These are phyloP conservation scores for Heteromyza rotundicornis DNA, from an alignment of 2,888 invertebrate species.

Conservation along the genomic window DNA sequence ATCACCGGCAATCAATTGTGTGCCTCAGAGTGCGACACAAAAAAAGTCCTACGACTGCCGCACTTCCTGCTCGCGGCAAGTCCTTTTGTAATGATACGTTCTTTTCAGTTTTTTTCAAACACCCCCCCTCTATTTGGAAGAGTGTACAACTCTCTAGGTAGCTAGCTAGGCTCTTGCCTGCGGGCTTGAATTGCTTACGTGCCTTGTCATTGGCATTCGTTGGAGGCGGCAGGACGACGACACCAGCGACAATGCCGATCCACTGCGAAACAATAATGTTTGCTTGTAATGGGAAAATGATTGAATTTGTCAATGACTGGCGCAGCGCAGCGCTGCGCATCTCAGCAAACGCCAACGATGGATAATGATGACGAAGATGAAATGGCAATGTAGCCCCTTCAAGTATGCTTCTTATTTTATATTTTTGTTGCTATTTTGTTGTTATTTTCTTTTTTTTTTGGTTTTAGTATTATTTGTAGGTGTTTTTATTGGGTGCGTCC, in stretches of 20 bases:
- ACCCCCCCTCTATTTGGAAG: background rate
- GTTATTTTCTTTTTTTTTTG: no score
- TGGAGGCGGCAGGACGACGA: background rate
- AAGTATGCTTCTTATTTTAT: no score
- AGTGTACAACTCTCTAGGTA: background rate
- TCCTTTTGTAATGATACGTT: conserved; percentile 8
- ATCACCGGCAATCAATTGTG: conserved; percentile 38
- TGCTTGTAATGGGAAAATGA: conserved; percentile 55
- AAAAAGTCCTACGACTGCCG: background rate
- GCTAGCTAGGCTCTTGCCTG: conserved; percentile 6
- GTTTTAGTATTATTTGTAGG: no score
- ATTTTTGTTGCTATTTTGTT: no score
- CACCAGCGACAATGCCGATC: background rate
- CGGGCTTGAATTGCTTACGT: conserved; percentile 8
- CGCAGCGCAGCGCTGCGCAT: conserved; percentile 30
- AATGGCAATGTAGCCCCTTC: conserved; percentile 8
- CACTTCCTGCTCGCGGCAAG: background rate
- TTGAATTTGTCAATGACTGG: conserved; percentile 57
- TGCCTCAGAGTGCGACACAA: conserved; percentile 9
- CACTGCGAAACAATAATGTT: conserved; percentile 34
- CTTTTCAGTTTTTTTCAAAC: conserved; percentile 15
- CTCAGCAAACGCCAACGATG: no score
- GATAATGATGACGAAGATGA: conserved; percentile 12
- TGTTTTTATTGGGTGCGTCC: no score
- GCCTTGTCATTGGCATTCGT: conserved; percentile 14